Conservation (phyloP, 2,113 vertebrate species). For the Phoxinus phoxinus region DNA sequence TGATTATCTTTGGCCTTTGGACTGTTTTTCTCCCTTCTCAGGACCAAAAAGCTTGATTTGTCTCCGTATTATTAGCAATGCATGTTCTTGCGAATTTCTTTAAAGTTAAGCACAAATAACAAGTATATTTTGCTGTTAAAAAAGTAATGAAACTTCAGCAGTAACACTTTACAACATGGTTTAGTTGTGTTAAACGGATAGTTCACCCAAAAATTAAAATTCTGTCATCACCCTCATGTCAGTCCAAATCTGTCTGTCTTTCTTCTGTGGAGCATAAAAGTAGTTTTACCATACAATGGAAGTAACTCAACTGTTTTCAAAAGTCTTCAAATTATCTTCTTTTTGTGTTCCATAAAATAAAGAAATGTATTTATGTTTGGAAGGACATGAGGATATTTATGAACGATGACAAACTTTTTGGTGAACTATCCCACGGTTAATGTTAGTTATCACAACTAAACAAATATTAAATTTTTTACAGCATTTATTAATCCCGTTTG, state of each 20-base stretch:
- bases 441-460: not conserved
- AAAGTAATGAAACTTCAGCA: too few species aligned
- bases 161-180: not conserved
- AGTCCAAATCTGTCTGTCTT: not conserved
- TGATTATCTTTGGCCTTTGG: conserved; percentile 39
- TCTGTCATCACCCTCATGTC: not conserved
- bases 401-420: not conserved
- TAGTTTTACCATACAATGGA: too few species aligned
- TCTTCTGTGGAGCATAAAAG: not conserved
- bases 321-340: too few species aligned
- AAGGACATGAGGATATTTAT: not conserved
- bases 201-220: not conserved
- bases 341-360: too few species aligned
- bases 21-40: conserved; percentile 6
- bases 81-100: not conserved
- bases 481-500: not conserved
- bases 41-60: conserved; percentile 29
- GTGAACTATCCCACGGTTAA: not conserved
- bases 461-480: not conserved
- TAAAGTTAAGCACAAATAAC: not conserved
- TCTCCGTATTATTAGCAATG: conserved; percentile 18
- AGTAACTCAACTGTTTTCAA: too few species aligned
- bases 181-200: not conserved
- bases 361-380: too few species aligned
- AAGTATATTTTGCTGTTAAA: not conserved